Percentiles rank a stretch among this genome's conserved stretches.
These are phyloP conservation scores for Egretta garzetta DNA, from an alignment of 2,113 vertebrate species.

Conservation along the genomic window DNA sequence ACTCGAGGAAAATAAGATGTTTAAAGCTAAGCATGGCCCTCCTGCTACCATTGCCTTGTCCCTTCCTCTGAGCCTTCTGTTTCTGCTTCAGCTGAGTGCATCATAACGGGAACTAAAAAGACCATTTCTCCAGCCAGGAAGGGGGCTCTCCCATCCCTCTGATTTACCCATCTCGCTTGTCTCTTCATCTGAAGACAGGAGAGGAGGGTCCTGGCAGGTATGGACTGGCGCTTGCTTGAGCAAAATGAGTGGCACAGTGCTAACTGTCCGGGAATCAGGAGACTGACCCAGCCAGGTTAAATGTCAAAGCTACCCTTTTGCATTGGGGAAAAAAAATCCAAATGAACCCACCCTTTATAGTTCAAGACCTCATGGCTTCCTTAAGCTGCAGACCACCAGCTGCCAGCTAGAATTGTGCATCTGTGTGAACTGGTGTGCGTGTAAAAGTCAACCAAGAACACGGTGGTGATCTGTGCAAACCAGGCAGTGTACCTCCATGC, in stretches of 20 bases:
- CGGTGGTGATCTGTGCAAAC: background rate
- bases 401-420: background rate
- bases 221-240: background rate
- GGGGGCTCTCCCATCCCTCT: background rate
- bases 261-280: background rate
- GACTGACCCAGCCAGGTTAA: background rate
- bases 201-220: background rate
- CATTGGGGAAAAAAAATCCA: background rate
- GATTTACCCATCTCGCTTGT: background rate
- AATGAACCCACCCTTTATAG: background rate
- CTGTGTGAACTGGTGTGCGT: background rate
- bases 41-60: background rate
- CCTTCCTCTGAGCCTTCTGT: background rate
- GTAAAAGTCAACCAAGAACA: background rate
- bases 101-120: background rate
- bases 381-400: background rate
- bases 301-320: background rate
- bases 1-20: background rate
- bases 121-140: background rate
- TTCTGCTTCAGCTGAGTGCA: background rate
- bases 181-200: background rate
- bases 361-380: background rate
- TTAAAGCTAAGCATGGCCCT: background rate
- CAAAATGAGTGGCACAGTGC: background rate
- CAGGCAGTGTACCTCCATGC: rapidly evolving